Evolutionary conservation across 2,888 invertebrate genomes (phyloP), one percentile per base, ranked within the genome.

Genomic region (Galerucella pusilla): DNA sequence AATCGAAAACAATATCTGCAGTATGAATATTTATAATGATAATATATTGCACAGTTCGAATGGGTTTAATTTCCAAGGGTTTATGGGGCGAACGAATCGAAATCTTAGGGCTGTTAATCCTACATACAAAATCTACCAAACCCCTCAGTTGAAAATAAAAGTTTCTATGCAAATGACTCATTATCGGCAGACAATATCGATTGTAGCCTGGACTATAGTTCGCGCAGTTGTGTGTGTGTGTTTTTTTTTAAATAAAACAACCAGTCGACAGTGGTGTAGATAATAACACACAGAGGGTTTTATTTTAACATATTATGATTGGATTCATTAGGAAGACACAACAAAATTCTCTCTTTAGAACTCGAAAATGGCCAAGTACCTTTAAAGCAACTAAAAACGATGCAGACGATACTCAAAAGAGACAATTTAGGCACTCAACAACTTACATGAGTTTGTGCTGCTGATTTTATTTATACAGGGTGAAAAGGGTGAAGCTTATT

Each of bases 151-250:
- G 46, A 64, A 75, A 76, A 75, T 73, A 76, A 75, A 78, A 70
- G 73, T 75, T 70, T 76, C 45, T 74, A 81, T 81, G 81, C 78
- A 81, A 80, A 81, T 81, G 77, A 78, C 78, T 80, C 79, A 80
- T 79, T 79, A 80, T 80, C 76, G 75, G 77, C 78, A 77, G 75
- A 80, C 79, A 74, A 75, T 76, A 80, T 79, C 78, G 80, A 78
- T 77, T 78, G 20, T 20, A 61, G 57, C 54, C n/a, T 65, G 46
- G 46, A 46, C 64, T 65, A 46, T 46, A 65, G 54, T 68, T 68
- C 14, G 57, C 42, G 68, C 42, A 57, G 57, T 68, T 68, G 54
- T 52, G 25, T 68, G 54, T 52, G 25, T 35, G 28, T 28, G 4
- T 42, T 42, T 42, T 67, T 66, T 67, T 52, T 20, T 52, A 14